Conservation (phyloP, 2,888 invertebrate species). For the Sthenelais limicola region DNA sequence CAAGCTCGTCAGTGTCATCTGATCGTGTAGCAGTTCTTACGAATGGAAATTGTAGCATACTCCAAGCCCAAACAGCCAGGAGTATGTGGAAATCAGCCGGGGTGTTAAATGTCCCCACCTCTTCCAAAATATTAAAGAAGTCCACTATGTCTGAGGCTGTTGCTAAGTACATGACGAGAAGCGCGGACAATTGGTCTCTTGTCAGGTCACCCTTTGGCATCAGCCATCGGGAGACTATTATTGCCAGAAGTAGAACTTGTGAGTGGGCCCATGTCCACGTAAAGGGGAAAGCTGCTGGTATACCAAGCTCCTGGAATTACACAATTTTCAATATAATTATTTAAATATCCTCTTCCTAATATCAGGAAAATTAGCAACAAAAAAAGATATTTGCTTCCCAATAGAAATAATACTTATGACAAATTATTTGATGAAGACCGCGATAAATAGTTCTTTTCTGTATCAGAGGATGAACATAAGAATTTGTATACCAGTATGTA, state of each 20-base stretch:
- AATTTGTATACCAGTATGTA: too few relatives aligned
- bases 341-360: too few relatives aligned
- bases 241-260: conserved; percentile 12
- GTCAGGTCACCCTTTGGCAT: conserved; percentile 38
- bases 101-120: neutral
- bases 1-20: neutral
- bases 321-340: too few relatives aligned
- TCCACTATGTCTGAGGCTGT: conserved; percentile 41
- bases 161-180: conserved; percentile 28
- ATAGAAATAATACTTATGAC: too few relatives aligned
- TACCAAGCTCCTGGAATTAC: too few relatives aligned
- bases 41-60: conserved; percentile 37
- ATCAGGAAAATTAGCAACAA: too few relatives aligned
- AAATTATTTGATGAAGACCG: too few relatives aligned
- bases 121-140: conserved; percentile 27
- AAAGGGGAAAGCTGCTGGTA: neutral
- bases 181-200: conserved; percentile 27
- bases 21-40: neutral
- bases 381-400: too few relatives aligned
- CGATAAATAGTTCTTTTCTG: too few relatives aligned
- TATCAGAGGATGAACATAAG: too few relatives aligned
- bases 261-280: neutral
- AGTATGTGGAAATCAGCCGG: neutral
- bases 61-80: conserved; percentile 12
- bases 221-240: conserved; percentile 37